Evolutionary conservation across 2,797 vertebrate species (phyloP).

Genomic region (Enteromius thamalakanensis): DNA sequence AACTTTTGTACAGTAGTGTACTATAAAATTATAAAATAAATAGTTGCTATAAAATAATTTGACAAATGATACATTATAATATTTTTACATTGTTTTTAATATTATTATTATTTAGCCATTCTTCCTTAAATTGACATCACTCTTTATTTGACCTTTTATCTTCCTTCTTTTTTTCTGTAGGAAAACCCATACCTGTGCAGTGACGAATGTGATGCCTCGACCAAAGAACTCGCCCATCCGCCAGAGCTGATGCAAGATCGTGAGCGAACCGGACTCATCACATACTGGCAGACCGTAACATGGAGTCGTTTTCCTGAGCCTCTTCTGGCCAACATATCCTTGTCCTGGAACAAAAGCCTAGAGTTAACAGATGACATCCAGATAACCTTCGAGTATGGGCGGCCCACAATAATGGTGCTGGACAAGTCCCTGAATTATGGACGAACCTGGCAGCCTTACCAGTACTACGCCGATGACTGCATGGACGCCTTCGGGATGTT

Average conservation of each 20-base stretch:
- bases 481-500: slow-evolving; percentile 93
- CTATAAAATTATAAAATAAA: no score
- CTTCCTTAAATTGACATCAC: not conserved
- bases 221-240: slow-evolving; percentile 93
- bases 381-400: slow-evolving; percentile 93
- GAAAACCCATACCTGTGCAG: slow-evolving; percentile 98
- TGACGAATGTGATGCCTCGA: slow-evolving; percentile 94
- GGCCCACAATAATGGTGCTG: slow-evolving; percentile 94
- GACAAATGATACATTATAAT: no score
- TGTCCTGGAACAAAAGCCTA: slow-evolving; percentile 97
- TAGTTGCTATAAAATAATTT: not conserved
- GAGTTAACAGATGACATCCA: slow-evolving; percentile 94
- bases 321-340: slow-evolving; percentile 91
- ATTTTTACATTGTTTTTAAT: not conserved
- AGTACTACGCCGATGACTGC: slow-evolving; percentile 95
- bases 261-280: slow-evolving; percentile 89
- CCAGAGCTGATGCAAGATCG: slow-evolving; percentile 94
- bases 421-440: slow-evolving; percentile 96
- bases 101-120: not conserved
- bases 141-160: not conserved
- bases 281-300: slow-evolving; percentile 96
- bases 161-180: slow-evolving; percentile 67
- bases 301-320: slow-evolving; percentile 93
- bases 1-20: not conserved
- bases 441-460: slow-evolving; percentile 93